Conservation (phyloP, 2,888 invertebrate genomes). For the Ctenicera cuprea region DNA sequence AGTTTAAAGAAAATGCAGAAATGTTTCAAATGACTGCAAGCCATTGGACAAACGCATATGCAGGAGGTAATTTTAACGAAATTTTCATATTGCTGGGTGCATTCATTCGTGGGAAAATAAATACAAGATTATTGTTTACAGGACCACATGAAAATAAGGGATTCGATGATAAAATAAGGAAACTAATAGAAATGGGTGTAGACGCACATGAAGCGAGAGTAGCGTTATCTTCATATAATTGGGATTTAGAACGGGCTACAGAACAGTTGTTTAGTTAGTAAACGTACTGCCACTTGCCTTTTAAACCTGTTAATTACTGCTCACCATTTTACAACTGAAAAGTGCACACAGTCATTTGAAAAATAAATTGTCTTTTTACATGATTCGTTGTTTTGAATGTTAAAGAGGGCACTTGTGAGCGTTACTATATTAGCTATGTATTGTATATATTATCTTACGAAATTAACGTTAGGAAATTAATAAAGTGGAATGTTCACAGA, state of each 20-base stretch:
- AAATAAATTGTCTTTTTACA: conserved; percentile 19
- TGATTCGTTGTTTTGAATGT: conserved; percentile 28
- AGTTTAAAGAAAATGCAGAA: conserved; percentile 91
- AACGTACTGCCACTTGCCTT: conserved; percentile 40
- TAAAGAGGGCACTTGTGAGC: conserved; percentile 34
- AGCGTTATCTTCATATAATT: conserved; percentile 93
- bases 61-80: conserved; percentile 79
- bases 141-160: conserved; percentile 86
- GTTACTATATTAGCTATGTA: conserved; percentile 37
- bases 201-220: conserved; percentile 92
- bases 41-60: conserved; percentile 97
- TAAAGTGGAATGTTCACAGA: conserved; percentile 40
- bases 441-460: conserved; percentile 35
- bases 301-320: conserved; percentile 32
- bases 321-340: conserved; percentile 30
- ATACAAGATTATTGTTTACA: conserved; percentile 62
- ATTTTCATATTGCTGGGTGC: not conserved
- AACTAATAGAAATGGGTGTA: conserved; percentile 95
- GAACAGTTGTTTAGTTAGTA: conserved; percentile 90
- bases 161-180: conserved; percentile 90
- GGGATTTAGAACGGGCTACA: conserved; percentile 94
- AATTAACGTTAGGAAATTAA: conserved; percentile 36
- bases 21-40: conserved; percentile 94
- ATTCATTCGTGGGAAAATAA: no score
- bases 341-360: conserved; percentile 8